Conservation (phyloP, 2,797 vertebrate species). For the Rhabdophis nuchalis region DNA sequence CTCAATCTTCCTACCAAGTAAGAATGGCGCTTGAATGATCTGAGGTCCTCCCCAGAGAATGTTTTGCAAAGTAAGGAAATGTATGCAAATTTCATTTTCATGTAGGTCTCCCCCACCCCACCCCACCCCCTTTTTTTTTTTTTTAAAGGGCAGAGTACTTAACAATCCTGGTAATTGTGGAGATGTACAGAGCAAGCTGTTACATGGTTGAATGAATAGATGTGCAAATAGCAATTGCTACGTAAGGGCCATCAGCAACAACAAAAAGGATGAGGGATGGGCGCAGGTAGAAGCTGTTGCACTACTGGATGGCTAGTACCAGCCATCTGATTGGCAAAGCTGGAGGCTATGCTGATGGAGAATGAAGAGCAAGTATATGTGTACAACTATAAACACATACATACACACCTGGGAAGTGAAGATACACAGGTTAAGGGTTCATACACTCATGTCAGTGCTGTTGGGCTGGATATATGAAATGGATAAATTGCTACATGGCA, state of each 20-base stretch:
- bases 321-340: not conserved
- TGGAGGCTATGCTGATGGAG: not conserved
- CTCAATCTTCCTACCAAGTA: not conserved
- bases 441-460: not conserved
- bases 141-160: conserved; percentile 12
- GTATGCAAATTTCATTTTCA: not conserved
- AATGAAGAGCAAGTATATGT: not conserved
- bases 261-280: not conserved
- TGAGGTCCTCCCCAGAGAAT: not conserved
- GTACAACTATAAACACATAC: not conserved
- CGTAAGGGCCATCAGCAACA: not conserved
- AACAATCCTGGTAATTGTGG: conserved; percentile 24
- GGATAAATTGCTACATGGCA: conserved; percentile 14
- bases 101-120: not conserved
- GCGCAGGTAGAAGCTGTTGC: not conserved
- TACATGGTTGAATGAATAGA: not conserved
- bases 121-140: too few species aligned
- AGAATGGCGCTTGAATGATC: not conserved
- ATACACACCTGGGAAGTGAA: not conserved
- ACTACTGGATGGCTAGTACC: not conserved
- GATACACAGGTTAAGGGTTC: not conserved
- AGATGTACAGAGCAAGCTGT: conserved; percentile 9
- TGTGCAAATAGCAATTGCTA: not conserved
- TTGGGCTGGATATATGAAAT: not conserved
- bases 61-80: not conserved